A percentile compares a stretch with the other conserved stretches of the same genome.
Evolutionary conservation across 2,797 vertebrate genomes (phyloP).

Genomic region (Eleutherodactylus coqui): DNA sequence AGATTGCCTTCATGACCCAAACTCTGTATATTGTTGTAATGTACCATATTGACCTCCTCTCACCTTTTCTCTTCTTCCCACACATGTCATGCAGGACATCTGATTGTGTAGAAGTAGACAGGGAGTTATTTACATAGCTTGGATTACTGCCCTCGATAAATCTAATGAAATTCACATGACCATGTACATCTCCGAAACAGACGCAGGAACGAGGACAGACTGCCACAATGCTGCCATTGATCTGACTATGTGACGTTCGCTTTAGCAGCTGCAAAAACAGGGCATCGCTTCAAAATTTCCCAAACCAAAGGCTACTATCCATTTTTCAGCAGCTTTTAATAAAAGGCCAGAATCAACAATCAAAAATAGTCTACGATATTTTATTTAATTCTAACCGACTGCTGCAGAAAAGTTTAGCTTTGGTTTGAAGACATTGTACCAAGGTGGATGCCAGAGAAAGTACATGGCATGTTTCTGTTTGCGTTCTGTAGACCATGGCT

Average conservation of each 20-base stretch:
- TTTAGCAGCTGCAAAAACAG: slow-evolving; percentile 78
- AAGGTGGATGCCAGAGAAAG: slow-evolving; percentile 71
- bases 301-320: slow-evolving; percentile 67
- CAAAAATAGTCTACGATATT: slow-evolving; percentile 66
- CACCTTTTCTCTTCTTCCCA: neutral
- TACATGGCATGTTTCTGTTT: slow-evolving; percentile 59
- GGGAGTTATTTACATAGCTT: neutral
- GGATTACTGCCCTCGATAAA: slow-evolving; percentile 13
- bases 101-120: neutral
- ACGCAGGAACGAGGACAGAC: slow-evolving; percentile 69
- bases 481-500: slow-evolving; percentile 70
- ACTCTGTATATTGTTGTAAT: neutral
- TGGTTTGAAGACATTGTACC: slow-evolving; percentile 70
- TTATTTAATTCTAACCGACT: neutral
- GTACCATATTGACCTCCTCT: neutral
- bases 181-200: slow-evolving; percentile 65
- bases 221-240: slow-evolving; percentile 72
- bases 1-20: neutral
- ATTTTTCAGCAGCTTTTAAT: slow-evolving; percentile 68
- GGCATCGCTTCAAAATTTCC: slow-evolving; percentile 72
- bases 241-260: slow-evolving; percentile 73
- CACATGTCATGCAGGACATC: neutral
- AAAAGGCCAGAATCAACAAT: slow-evolving; percentile 66
- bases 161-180: slow-evolving; percentile 46
- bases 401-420: slow-evolving; percentile 37